These are phyloP conservation scores for Crepidodera aurea DNA, from an alignment of 2,888 invertebrate genomes.

Conservation along the genomic window DNA sequence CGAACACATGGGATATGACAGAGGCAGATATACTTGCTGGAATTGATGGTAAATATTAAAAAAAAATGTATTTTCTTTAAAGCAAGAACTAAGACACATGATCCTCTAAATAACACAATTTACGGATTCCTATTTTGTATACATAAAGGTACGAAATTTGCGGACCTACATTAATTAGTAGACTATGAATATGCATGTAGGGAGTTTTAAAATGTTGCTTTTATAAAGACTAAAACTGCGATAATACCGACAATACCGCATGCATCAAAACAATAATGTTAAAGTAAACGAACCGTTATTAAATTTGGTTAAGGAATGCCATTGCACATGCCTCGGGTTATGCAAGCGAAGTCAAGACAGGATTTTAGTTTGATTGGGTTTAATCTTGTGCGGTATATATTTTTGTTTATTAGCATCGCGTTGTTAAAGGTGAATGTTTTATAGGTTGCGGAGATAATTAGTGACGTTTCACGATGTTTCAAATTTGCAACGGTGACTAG, in stretches of 20 bases:
- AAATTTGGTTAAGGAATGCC: not conserved
- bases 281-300: not conserved
- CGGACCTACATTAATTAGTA: no score
- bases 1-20: conserved; percentile 70
- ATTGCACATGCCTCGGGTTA: not conserved
- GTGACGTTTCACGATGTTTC: not conserved
- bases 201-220: no score
- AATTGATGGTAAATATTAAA: conserved; percentile 68
- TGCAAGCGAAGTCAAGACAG: conserved; percentile 1
- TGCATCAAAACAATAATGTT: not conserved
- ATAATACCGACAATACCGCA: no score
- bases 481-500: not conserved
- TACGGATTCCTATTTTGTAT: no score
- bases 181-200: no score
- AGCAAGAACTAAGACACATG: no score
- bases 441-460: not conserved
- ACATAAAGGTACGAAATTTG: no score
- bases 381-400: conserved; percentile 3
- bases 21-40: conserved; percentile 74
- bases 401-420: not conserved
- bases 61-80: no score
- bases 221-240: no score
- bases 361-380: conserved; percentile 1
- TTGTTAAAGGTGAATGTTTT: conserved; percentile 1
- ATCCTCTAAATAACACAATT: no score